Evolutionary conservation across 2,797 vertebrate genomes (phyloP), one percentile per base, ranked within the genome.

Genomic region (Forpus xanthops): DNA sequence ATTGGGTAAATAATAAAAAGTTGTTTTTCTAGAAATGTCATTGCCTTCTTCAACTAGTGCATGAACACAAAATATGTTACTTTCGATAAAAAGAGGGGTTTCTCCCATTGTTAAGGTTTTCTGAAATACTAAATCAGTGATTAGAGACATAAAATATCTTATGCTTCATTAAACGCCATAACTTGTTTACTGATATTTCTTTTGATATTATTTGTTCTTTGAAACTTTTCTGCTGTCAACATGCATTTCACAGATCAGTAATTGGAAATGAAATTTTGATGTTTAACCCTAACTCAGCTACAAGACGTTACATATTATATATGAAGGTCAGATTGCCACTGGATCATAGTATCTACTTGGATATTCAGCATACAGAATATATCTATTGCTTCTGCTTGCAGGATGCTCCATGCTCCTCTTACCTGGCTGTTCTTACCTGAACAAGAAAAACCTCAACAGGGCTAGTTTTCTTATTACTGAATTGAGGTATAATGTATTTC

Each of bases 241-340:
- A 77, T 85, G 92, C 94, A 89, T 97, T 96, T 97, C 89, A 96
- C 87, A 96, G 87, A 73, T 86, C 82, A 93, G 75, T 91, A 94
- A 90, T 65, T 28, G 8, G 92, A 96, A 97, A 94, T 96, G 68
- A 95, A 89, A 78, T 95, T 95, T 93, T 96, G 77, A 74, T 91
- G 75, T 94, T 86, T 61, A 93, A 25, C 64, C 73, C 55, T 53
- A 53, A 42, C 56, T 58, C 15, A 64, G 72, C 68, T 94, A 64
- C 44, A 35, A 72, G 92, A 79, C 71, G 60, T 95, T 88, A n/a
- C 60, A 44, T 82, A 56, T 47, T 87, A 77, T 74, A 19, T 87
- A 89, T 94, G 94, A 96, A 96, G 91, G 93, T 94, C 91, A 67
- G 90, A 81, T 94, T 96, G 85, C 39, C 7, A 11, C 68, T 96